Conservation (phyloP, 2,888 invertebrate genomes). For the Melanotus villosus region DNA sequence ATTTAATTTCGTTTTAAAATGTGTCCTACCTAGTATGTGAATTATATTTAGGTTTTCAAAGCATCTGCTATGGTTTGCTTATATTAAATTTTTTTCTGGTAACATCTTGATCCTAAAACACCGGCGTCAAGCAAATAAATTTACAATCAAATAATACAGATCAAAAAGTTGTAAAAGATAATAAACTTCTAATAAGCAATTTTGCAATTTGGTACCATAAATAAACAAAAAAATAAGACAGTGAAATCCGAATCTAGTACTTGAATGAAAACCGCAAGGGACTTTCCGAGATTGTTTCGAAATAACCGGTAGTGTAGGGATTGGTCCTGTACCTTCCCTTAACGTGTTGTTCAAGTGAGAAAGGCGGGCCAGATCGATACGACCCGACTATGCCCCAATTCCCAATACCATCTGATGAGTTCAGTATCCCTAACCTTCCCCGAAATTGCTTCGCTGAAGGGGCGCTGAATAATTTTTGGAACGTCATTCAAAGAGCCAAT, state of each 20-base stretch:
- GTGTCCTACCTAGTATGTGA: too few relatives aligned
- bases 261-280: conserved; percentile 1
- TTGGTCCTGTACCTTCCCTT: conserved; percentile 7
- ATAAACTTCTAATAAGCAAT: too few relatives aligned
- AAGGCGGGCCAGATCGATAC: conserved; percentile 39
- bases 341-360: conserved; percentile 36
- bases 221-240: too few relatives aligned
- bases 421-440: conserved; percentile 25
- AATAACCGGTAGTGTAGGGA: neutral
- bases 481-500: conserved; percentile 3
- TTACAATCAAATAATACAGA: too few relatives aligned
- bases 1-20: too few relatives aligned
- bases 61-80: too few relatives aligned
- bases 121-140: too few relatives aligned
- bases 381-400: conserved; percentile 37
- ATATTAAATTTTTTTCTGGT: too few relatives aligned
- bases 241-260: neutral
- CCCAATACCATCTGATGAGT: conserved; percentile 38
- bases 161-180: too few relatives aligned
- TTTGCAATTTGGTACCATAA: too few relatives aligned
- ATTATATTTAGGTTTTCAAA: too few relatives aligned
- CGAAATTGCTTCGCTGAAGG: conserved; percentile 12
- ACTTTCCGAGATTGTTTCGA: neutral
- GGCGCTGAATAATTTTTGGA: conserved; percentile 8
- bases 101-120: too few relatives aligned